Evolutionary conservation across 2,113 vertebrate species (phyloP), one percentile per base, ranked within the genome.

Genomic region (Silurus asotus): DNA sequence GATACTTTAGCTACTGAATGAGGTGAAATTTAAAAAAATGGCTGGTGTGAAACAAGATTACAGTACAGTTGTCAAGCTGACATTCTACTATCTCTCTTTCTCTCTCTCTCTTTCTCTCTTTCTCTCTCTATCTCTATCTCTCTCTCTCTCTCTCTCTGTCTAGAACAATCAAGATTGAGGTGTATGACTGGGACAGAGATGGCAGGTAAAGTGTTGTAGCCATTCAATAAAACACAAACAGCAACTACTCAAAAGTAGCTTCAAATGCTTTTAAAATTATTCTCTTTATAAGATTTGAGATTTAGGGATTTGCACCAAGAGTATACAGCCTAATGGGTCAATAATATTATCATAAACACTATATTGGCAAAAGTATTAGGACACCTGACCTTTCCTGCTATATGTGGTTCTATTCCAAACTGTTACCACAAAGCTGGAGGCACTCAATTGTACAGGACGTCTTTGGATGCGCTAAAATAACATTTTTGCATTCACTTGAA

Each of bases 111-210:
- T 59, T 28, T 55, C 62, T 10, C 48, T 53, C 61, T 78, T 20
- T 53, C 75, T 48, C 64, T 80, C 77, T 48, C 25, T 78, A 23
- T 80, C 77, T 48, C 25, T 78, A 23, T 82, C 70, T 65, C 9
- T 83, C 17, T 75, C 53, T 81, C 10, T 81, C 19, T 69, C 11
- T 78, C 1, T 91, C 78, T 90, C 76, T 61, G 91, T 15, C 88
- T 94, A 98, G 97, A 95, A 96, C 97, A 53, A 97, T 97, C 92
- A 97, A 97, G 93, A 91, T 97, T n/a, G 97, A 98, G 90, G 97
- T 97, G 48, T 97, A 97, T 83, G 97, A 98, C 89, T 98, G 97
- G 97, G 97, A 98, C 92, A 95, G 97, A 95, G 97, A 98, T 82
- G 97, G 97, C 93, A 95, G 97, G 97, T 98, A 96, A 93, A 51